Evolutionary conservation across 1,140 invertebrate species (phyloP).

Genomic region (Ceratina calcarata): DNA sequence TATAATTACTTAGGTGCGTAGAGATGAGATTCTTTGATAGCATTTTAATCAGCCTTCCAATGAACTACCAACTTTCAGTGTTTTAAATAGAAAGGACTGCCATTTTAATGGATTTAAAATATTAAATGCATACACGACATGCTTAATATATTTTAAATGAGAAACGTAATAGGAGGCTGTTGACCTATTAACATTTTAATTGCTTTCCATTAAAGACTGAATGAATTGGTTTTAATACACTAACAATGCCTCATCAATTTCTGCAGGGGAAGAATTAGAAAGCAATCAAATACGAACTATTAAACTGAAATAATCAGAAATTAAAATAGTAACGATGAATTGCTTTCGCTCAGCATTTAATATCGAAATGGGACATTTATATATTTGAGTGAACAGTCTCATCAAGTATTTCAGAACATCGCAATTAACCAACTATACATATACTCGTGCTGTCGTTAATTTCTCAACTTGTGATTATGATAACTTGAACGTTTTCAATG

Average conservation of each 20-base stretch:
- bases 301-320: neutral
- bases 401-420: no score
- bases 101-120: neutral
- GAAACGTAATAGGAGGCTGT: neutral
- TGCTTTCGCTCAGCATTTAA: no score
- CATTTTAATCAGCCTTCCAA: constrained; percentile 7
- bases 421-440: no score
- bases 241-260: neutral
- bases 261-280: neutral
- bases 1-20: constrained; percentile 13
- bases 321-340: neutral
- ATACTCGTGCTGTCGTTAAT: no score
- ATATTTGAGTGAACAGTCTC: neutral
- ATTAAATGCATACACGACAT: neutral
- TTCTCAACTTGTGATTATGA: no score
- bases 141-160: neutral
- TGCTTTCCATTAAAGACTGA: neutral
- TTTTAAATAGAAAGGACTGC: neutral
- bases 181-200: constrained; percentile 14
- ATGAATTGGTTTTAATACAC: neutral
- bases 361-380: neutral
- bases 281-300: neutral
- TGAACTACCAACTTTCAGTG: neutral
- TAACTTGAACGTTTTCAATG: no score
- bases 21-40: neutral